Evolutionary conservation across 2,797 vertebrate species (phyloP).

Genomic region (Xenentodon cancila): DNA sequence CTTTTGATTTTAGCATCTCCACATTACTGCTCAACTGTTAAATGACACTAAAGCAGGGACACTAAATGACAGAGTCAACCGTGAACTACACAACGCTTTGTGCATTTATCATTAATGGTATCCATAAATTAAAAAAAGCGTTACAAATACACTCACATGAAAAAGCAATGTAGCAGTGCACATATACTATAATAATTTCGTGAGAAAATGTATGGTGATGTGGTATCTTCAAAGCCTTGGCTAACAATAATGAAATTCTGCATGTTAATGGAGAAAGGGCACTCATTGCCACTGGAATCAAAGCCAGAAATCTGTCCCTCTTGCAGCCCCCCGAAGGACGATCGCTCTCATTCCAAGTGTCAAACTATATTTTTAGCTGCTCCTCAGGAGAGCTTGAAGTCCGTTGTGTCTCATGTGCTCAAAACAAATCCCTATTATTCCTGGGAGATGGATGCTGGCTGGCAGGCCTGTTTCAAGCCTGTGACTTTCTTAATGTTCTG

Average conservation of each 20-base stretch:
- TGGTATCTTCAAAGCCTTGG: neutral
- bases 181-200: neutral
- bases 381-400: constrained; percentile 21
- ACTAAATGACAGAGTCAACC: no score
- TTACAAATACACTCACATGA: no score
- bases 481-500: constrained; percentile 6
- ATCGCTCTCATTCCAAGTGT: constrained; percentile 36
- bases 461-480: neutral
- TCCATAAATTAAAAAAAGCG: no score
- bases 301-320: constrained; percentile 15
- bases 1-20: no score
- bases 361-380: constrained; percentile 47
- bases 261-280: constrained; percentile 18
- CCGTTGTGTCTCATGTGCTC: constrained; percentile 1
- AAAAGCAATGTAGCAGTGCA: no score
- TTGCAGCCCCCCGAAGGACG: constrained; percentile 39
- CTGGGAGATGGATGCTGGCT: neutral
- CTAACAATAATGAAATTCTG: constrained; percentile 3
- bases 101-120: no score
- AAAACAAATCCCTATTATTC: constrained; percentile 6
- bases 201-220: neutral
- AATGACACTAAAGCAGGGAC: no score
- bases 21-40: no score
- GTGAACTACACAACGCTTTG: no score
- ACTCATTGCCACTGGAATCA: constrained; percentile 14